Percentiles rank a stretch among this genome's conserved stretches.
Conservation (phyloP, 2,113 vertebrate species). For the Neogobius melanostomus region DNA sequence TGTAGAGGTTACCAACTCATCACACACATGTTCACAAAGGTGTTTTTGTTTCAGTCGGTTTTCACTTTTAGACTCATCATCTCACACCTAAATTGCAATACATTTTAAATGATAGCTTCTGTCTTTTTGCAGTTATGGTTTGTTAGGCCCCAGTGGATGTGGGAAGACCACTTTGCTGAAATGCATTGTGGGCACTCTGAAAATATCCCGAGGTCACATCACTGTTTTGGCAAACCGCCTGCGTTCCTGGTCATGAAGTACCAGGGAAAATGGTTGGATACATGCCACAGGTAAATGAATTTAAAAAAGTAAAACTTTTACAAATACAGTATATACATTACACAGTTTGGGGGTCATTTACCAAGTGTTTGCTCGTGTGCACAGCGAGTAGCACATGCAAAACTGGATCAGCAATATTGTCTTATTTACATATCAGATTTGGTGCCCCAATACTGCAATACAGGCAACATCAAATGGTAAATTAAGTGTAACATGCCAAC, state of each 20-base stretch:
- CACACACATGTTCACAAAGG: background rate
- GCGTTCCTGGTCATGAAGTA: constrained; percentile 76
- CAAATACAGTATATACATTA: no score
- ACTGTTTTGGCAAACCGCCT: constrained; percentile 77
- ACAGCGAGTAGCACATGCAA: no score
- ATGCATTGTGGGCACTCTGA: constrained; percentile 81
- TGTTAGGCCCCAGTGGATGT: constrained; percentile 81
- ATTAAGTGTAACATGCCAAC: no score
- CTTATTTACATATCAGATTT: no score
- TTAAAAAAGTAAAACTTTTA: background rate
- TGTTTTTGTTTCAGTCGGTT: background rate
- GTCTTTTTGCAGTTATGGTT: constrained; percentile 69
- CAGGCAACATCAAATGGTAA: no score
- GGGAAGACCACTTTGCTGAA: constrained; percentile 80
- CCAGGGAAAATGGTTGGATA: constrained; percentile 80
- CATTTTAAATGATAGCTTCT: background rate
- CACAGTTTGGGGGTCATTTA: no score
- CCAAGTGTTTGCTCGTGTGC: no score
- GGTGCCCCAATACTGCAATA: no score
- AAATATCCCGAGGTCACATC: constrained; percentile 77
- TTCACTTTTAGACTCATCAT: background rate
- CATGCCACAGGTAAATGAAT: constrained; percentile 78
- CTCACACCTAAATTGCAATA: background rate
- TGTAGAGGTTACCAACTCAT: background rate
- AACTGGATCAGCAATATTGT: no score